Evolutionary conservation across 2,797 vertebrate genomes (phyloP).

Genomic region (Microctenopoma steveboyesi): DNA sequence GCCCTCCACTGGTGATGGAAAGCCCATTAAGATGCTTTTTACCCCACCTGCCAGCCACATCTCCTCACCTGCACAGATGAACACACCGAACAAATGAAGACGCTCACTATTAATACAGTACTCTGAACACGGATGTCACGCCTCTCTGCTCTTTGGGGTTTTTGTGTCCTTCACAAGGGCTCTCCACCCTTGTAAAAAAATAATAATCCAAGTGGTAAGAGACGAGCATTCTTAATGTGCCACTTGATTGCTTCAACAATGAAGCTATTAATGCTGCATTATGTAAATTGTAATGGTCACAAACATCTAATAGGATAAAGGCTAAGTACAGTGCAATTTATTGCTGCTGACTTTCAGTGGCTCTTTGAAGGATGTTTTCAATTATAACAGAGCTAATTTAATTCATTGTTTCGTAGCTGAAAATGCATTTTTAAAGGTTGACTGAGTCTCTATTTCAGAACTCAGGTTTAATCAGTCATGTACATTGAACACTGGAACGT

Average conservation of each 20-base stretch:
- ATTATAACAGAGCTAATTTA: slow-evolving; percentile 84
- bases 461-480: slow-evolving; percentile 86
- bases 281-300: slow-evolving; percentile 79
- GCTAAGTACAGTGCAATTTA: slow-evolving; percentile 82
- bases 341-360: slow-evolving; percentile 81
- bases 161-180: slow-evolving; percentile 74
- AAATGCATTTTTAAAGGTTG: slow-evolving; percentile 84
- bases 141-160: slow-evolving; percentile 68
- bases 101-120: slow-evolving; percentile 68
- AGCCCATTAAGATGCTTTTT: slow-evolving; percentile 78
- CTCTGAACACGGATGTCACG: slow-evolving; percentile 65
- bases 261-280: slow-evolving; percentile 82
- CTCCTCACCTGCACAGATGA: slow-evolving; percentile 68
- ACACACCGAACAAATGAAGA: slow-evolving; percentile 70
- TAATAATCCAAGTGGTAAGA: slow-evolving; percentile 71
- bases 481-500: slow-evolving; percentile 83
- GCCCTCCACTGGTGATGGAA: slow-evolving; percentile 79
- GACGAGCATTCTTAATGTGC: slow-evolving; percentile 61
- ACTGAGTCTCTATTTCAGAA: slow-evolving; percentile 81
- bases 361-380: slow-evolving; percentile 86
- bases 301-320: slow-evolving; percentile 81
- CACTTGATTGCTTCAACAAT: slow-evolving; percentile 76
- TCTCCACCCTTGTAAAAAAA: slow-evolving; percentile 65
- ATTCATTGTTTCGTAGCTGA: slow-evolving; percentile 84
- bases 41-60: slow-evolving; percentile 70